Percentiles rank a stretch among this genome's conserved stretches.
These are phyloP conservation scores for Macaria liturata DNA, from an alignment of 2,888 invertebrate species.

Conservation along the genomic window DNA sequence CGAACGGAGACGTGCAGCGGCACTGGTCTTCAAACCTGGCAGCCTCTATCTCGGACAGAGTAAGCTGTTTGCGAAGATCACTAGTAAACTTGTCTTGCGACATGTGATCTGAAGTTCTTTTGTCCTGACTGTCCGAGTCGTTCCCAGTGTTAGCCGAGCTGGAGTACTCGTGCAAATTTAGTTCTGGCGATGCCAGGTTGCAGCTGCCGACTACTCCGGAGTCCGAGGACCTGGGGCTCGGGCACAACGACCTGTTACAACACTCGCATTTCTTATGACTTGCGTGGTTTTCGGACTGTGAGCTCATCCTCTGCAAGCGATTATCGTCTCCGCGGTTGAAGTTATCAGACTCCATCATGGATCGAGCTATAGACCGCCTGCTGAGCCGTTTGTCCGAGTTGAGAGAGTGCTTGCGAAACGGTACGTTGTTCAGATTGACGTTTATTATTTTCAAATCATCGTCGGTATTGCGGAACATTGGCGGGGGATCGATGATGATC, in stretches of 20 bases:
- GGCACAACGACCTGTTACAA: slow-evolving; percentile 84
- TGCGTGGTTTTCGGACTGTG: slow-evolving; percentile 70
- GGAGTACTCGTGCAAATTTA: slow-evolving; percentile 71
- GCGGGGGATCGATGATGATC: slow-evolving; percentile 81
- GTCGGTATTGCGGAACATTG: slow-evolving; percentile 82
- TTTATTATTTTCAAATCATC: slow-evolving; percentile 72
- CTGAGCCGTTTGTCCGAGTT: slow-evolving; percentile 84
- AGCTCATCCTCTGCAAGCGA: slow-evolving; percentile 70
- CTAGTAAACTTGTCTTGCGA: slow-evolving; percentile 58
- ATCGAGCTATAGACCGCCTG: slow-evolving; percentile 71
- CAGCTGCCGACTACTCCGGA: slow-evolving; percentile 94
- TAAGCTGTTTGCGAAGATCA: slow-evolving; percentile 65
- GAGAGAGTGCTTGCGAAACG: slow-evolving; percentile 81
- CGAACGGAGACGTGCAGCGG: slow-evolving; percentile 88
- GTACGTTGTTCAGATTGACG: slow-evolving; percentile 68
- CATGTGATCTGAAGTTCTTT: slow-evolving; percentile 52
- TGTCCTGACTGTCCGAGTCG: slow-evolving; percentile 69
- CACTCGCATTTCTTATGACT: slow-evolving; percentile 79
- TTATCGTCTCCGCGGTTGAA: slow-evolving; percentile 57
- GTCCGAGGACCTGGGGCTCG: slow-evolving; percentile 90
- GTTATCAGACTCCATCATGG: slow-evolving; percentile 71
- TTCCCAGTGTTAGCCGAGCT: slow-evolving; percentile 55
- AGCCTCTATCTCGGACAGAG: slow-evolving; percentile 83
- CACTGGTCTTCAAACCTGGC: slow-evolving; percentile 87
- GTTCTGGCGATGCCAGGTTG: slow-evolving; percentile 88